Evolutionary conservation across 2,888 invertebrate genomes (phyloP).

Genomic region (Macropis europaea): DNA sequence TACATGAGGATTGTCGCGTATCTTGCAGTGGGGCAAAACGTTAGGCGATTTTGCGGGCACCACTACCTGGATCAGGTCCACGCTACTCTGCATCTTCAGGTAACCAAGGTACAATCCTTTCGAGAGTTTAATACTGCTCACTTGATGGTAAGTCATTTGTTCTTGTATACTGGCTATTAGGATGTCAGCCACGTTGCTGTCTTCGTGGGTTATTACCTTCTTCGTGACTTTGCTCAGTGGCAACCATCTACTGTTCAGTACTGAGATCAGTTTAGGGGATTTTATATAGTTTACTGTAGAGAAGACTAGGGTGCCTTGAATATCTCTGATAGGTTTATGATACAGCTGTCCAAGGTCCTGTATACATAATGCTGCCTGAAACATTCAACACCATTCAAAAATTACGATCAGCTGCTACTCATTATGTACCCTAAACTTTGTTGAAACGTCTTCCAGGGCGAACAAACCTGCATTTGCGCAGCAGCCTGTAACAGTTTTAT

Average conservation of each 20-base stretch:
- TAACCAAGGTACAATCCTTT: slow-evolving; percentile 97
- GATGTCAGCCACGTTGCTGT: slow-evolving; percentile 90
- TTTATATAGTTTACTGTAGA: slow-evolving; percentile 91
- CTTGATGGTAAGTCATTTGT: slow-evolving; percentile 87
- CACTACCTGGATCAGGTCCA: slow-evolving; percentile 95
- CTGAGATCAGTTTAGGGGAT: slow-evolving; percentile 92
- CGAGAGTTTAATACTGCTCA: slow-evolving; percentile 90
- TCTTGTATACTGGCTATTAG: slow-evolving; percentile 93
- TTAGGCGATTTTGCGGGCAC: slow-evolving; percentile 96
- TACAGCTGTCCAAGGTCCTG: slow-evolving; percentile 97
- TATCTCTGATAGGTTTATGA: slow-evolving; percentile 93
- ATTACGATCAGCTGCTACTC: neutral
- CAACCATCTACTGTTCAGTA: slow-evolving; percentile 95
- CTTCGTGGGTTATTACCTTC: slow-evolving; percentile 87
- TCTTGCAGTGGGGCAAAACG: slow-evolving; percentile 95
- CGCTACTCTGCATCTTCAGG: slow-evolving; percentile 97
- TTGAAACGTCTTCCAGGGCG: neutral
- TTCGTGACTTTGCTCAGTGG: slow-evolving; percentile 92
- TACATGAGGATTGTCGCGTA: slow-evolving; percentile 97
- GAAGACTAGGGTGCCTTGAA: slow-evolving; percentile 94
- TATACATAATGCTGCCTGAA: slow-evolving; percentile 91
- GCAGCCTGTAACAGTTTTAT: slow-evolving; percentile 95
- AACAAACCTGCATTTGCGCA: slow-evolving; percentile 89
- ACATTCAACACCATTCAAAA: slow-evolving; percentile 20
- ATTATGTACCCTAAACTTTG: no score